These are phyloP conservation scores for Phymastichus coffea DNA, from an alignment of 1,140 invertebrate species.

Conservation along the genomic window DNA sequence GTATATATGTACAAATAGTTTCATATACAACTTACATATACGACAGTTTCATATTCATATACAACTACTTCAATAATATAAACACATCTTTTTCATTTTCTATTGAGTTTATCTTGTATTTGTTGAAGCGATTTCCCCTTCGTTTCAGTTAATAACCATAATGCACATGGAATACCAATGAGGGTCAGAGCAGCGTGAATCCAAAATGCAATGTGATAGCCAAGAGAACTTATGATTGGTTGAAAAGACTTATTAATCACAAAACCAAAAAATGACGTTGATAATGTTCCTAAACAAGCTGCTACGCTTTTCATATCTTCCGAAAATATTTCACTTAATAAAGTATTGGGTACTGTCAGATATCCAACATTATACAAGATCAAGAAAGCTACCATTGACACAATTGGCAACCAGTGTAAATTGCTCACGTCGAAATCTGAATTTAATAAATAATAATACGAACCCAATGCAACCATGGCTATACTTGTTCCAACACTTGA, in stretches of 20 bases:
- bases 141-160: constrained; percentile 72
- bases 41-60: no score
- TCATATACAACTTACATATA: no score
- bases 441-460: constrained; percentile 41
- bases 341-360: constrained; percentile 68
- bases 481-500: constrained; percentile 60
- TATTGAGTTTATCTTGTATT: constrained; percentile 19
- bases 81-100: no score
- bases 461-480: constrained; percentile 58
- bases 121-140: constrained; percentile 72
- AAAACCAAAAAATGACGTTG: constrained; percentile 70
- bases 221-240: constrained; percentile 60
- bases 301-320: constrained; percentile 67
- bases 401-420: constrained; percentile 30
- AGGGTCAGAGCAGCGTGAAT: constrained; percentile 69
- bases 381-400: constrained; percentile 20
- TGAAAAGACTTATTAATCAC: constrained; percentile 71
- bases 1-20: no score
- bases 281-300: constrained; percentile 67
- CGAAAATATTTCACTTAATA: constrained; percentile 74
- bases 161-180: constrained; percentile 63
- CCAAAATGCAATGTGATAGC: constrained; percentile 72
- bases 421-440: no score
- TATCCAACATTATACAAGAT: constrained; percentile 62
- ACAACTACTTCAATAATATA: no score